A percentile compares a stretch with the other conserved stretches of the same genome.
These are phyloP conservation scores for Thecocarcelia acutangulata DNA, from an alignment of 2,888 invertebrate species.

Conservation along the genomic window DNA sequence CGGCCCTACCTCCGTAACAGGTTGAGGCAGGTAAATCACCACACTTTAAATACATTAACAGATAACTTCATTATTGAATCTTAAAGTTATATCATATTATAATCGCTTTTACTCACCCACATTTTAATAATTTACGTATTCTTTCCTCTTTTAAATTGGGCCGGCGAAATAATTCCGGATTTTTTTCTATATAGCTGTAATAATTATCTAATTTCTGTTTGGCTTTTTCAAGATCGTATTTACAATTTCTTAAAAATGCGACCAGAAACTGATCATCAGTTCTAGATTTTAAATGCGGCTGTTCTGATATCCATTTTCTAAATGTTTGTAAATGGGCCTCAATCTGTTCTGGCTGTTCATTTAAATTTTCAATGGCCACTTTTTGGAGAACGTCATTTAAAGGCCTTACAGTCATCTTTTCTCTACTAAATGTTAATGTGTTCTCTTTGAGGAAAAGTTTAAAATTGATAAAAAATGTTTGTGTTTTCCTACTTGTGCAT, in stretches of 20 bases:
- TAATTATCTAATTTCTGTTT: constrained; percentile 83
- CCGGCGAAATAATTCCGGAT: constrained; percentile 69
- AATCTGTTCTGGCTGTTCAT: constrained; percentile 79
- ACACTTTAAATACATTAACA: constrained; percentile 70
- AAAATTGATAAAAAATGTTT: constrained; percentile 12
- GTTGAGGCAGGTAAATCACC: constrained; percentile 75
- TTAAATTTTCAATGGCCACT: constrained; percentile 80
- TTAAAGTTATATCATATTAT: too few relatives aligned
- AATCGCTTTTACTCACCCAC: constrained; percentile 25
- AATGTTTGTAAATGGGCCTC: constrained; percentile 77
- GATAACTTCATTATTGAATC: not conserved
- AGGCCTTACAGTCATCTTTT: constrained; percentile 48
- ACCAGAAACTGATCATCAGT: constrained; percentile 81
- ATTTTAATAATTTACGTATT: constrained; percentile 42
- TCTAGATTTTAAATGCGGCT: constrained; percentile 79
- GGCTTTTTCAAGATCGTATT: constrained; percentile 82
- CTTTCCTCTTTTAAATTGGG: constrained; percentile 36
- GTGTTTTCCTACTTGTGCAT: not conserved
- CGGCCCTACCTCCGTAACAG: constrained; percentile 81
- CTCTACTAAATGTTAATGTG: not conserved
- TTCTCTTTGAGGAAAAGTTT: constrained; percentile 10
- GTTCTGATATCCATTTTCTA: constrained; percentile 81
- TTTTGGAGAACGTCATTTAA: constrained; percentile 70
- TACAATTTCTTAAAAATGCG: constrained; percentile 82
- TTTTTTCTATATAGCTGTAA: constrained; percentile 82